Conservation (phyloP, 2,888 invertebrate genomes). For the Anthrax anthrax region DNA sequence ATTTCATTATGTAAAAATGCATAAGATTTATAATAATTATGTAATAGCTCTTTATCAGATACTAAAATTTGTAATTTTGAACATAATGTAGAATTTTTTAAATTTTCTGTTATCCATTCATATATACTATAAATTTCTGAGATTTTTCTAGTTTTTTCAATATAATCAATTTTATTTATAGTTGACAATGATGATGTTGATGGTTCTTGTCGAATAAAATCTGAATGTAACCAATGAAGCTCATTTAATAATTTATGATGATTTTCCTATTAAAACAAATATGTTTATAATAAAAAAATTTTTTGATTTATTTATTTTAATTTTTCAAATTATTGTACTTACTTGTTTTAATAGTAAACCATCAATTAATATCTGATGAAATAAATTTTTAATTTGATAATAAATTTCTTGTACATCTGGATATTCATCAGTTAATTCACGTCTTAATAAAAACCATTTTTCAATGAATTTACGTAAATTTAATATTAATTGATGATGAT, state of each 20-base stretch:
- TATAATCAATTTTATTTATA: slow-evolving; percentile 2
- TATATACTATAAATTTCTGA: neutral
- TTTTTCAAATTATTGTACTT: no score
- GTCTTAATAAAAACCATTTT: slow-evolving; percentile 12
- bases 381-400: slow-evolving; percentile 10
- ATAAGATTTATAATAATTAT: slow-evolving; percentile 40
- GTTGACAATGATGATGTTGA: neutral
- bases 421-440: slow-evolving; percentile 10
- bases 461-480: slow-evolving; percentile 16
- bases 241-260: slow-evolving; percentile 10
- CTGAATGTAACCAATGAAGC: slow-evolving; percentile 9
- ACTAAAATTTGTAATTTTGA: slow-evolving; percentile 42
- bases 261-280: slow-evolving; percentile 2
- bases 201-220: neutral
- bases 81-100: slow-evolving; percentile 25
- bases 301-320: no score
- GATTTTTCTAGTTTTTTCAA: slow-evolving; percentile 9
- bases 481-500: slow-evolving; percentile 9
- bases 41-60: slow-evolving; percentile 45
- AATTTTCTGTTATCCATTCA: slow-evolving; percentile 20
- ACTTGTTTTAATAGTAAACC: slow-evolving; percentile 11
- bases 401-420: slow-evolving; percentile 8
- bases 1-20: slow-evolving; percentile 45
- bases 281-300: neutral
- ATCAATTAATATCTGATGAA: slow-evolving; percentile 13